Percentiles rank a stretch among this genome's conserved stretches.
Evolutionary conservation across 2,888 invertebrate genomes (phyloP).

Genomic region (Lamellibrachia columna): DNA sequence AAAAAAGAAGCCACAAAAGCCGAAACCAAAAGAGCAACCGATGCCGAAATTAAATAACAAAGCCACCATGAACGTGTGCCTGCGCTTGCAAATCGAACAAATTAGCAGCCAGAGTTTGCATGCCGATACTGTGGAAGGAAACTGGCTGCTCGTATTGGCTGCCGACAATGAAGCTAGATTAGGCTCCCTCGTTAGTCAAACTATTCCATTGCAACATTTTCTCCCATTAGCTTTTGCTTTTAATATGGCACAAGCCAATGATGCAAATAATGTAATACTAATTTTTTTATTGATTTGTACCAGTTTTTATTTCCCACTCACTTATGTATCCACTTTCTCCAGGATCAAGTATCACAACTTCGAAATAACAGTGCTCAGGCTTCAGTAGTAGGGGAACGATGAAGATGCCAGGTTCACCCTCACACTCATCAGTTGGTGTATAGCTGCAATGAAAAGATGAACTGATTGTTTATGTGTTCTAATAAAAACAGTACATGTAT

Average conservation of each 20-base stretch:
- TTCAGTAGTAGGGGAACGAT: slow-evolving; percentile 60
- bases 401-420: slow-evolving; percentile 62
- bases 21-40: too few relatives aligned
- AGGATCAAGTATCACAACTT: slow-evolving; percentile 63
- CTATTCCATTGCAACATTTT: not conserved
- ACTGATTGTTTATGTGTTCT: not conserved
- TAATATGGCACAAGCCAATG: not conserved
- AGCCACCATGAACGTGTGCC: too few relatives aligned
- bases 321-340: slow-evolving; percentile 61
- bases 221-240: not conserved
- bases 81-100: too few relatives aligned
- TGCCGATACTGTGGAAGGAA: too few relatives aligned
- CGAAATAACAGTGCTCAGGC: slow-evolving; percentile 64
- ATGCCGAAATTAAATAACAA: too few relatives aligned
- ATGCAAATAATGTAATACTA: not conserved
- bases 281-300: not conserved
- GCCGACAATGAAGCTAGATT: not conserved
- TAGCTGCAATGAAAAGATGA: slow-evolving; percentile 53
- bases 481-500: not conserved
- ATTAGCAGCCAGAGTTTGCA: too few relatives aligned
- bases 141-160: not conserved
- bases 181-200: not conserved
- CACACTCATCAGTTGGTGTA: slow-evolving; percentile 52
- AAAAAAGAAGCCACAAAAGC: too few relatives aligned
- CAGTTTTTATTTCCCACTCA: slow-evolving; percentile 37